Conservation (phyloP, 2,113 vertebrate species). For the Hydrochoerus hydrochaeris region DNA sequence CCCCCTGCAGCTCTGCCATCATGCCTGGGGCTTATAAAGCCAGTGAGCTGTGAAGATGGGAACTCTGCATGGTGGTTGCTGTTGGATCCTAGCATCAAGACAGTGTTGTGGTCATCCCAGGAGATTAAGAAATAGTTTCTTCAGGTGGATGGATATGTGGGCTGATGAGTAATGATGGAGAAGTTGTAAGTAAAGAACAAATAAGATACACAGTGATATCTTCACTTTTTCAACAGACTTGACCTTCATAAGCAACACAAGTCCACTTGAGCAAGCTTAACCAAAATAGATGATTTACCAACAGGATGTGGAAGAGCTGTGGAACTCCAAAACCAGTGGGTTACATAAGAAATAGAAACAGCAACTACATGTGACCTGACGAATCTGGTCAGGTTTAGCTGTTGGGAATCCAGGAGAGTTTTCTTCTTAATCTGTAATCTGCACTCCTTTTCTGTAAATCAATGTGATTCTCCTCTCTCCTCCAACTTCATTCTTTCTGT, state of each 20-base stretch:
- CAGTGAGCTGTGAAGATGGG: background rate
- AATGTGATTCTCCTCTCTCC: background rate
- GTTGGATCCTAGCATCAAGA: background rate
- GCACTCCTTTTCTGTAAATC: background rate
- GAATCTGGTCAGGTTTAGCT: background rate
- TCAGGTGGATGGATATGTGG: background rate
- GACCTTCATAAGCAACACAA: constrained; percentile 3
- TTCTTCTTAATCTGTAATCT: background rate
- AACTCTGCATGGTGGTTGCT: background rate
- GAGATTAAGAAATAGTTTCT: background rate
- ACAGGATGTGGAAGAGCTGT: background rate
- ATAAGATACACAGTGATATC: background rate
- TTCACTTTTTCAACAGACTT: background rate
- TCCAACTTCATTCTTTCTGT: background rate
- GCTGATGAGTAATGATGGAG: background rate
- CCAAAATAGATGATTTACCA: background rate
- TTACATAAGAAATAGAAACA: background rate
- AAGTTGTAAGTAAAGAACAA: constrained; percentile 16
- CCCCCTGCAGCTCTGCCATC: background rate
- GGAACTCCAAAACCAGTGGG: background rate
- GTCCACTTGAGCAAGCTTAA: background rate
- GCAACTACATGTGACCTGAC: background rate
- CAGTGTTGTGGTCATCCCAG: too few relatives aligned
- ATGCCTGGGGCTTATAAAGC: background rate
- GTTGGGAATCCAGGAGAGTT: background rate